Base-by-base conservation (phyloP, 2,888 invertebrate genomes). In the Patella pellucida region DNA sequence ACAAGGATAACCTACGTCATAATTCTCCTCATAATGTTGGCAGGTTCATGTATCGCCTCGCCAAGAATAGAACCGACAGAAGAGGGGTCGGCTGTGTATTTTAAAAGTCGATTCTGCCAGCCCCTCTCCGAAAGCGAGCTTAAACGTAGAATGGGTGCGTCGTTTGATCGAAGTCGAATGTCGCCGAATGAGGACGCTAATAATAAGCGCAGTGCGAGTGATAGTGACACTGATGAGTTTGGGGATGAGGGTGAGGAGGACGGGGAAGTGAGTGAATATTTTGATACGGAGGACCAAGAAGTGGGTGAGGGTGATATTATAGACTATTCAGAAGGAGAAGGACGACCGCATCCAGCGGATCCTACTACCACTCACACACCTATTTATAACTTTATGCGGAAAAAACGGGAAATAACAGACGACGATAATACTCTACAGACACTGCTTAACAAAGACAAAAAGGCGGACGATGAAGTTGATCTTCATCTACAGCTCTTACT, bases 151-250 rank as follows among this genome's bases (percentile, higher is more conserved):
- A 84, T 86, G 84, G 86, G 86, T 4, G 68, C 79, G n/a, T 81
- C 79, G 11, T 85, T 81, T 72, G 87, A 87, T 74, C 76, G 78
- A 16, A 80, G 71, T n/a, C 81, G 79, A 51, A 87, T 86, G 87
- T 82, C 84, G n/a, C 69, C 79, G 52, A 82, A 85, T 67, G 77
- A 81, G 71, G 80, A 74, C 50, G 69, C 76, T 14, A 75, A 77
- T 12, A 41, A 41, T 41, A 85, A 86, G 76, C 77, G 84, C 41
- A 80, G 78, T 75, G 72, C 72, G 52, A 70, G 74, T 54, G 67
- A 72, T 19, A 75, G 77, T 68, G 75, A 74, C 62, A 69, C 72
- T 9, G 77, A 79, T 52, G 80, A 79, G 52, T 76, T 78, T 2
- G 71, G 75, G 5, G 52, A 23, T 41, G 74, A 79, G 68, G 76